Percentiles rank a stretch among this genome's conserved stretches.
These are phyloP conservation scores for Ammodramus savannarum DNA, from an alignment of 2,113 vertebrate species.

Conservation along the genomic window DNA sequence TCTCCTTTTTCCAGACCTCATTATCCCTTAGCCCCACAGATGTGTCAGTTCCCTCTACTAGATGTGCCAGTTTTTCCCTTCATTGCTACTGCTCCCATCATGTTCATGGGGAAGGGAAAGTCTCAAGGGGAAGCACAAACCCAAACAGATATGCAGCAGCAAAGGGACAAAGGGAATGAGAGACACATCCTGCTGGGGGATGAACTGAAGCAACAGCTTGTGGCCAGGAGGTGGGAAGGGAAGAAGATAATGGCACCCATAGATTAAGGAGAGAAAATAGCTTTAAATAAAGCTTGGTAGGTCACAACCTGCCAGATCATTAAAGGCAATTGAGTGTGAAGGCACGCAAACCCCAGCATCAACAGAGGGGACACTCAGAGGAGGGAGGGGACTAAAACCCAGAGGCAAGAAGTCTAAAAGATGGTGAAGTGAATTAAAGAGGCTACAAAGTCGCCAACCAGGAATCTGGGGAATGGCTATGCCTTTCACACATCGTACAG, in stretches of 20 bases:
- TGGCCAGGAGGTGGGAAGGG: not conserved
- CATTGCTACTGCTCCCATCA: not conserved
- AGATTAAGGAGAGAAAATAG: not conserved
- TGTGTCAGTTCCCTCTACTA: not conserved
- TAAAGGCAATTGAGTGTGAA: not conserved
- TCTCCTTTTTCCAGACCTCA: not conserved
- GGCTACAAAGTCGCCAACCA: not conserved
- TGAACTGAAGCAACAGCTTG: not conserved
- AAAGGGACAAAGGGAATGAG: not conserved
- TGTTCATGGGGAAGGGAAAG: fast-evolving
- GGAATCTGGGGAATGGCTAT: not conserved
- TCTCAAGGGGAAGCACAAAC: not conserved
- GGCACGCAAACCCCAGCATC: not conserved
- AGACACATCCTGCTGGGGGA: not conserved
- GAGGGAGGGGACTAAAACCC: not conserved
- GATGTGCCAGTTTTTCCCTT: not conserved
- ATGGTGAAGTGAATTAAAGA: not conserved
- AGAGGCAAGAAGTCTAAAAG: not conserved
- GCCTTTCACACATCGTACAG: not conserved
- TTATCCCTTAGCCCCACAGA: not conserved
- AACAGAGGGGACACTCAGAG: fast-evolving
- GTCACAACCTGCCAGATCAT: not conserved
- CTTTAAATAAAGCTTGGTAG: not conserved
- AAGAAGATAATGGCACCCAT: not conserved
- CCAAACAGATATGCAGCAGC: not conserved